Evolutionary conservation across 1,140 invertebrate genomes (phyloP), one percentile per base, ranked within the genome.

Genomic region (Cyclina sinensis): DNA sequence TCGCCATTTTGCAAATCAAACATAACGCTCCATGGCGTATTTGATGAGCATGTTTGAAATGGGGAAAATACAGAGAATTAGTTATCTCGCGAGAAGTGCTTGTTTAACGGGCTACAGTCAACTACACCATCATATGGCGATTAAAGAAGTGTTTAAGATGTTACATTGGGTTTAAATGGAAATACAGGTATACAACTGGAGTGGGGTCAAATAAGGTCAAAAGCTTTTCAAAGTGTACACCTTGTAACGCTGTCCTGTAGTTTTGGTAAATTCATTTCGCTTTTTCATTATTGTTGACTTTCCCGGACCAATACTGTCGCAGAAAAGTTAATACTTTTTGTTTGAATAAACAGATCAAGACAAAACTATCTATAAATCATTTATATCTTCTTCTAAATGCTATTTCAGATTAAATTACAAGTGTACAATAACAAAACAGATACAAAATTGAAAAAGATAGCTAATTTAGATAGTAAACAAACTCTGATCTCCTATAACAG

Each of bases 181-280:
- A 51, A 78, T 51, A 78, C 54, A 21, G 27, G 48, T 32, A 78
- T 78, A 78, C 74, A 78, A 4, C 54, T 30, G 24, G 54, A 78
- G 30, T 35, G 46, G 46, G 18, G 74, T 78, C 74, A 54, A 30
- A 14, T 7, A 32, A 54, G 74, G 74, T 54, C 74, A 78, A 78
- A 54, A 78, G 46, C 48, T 78, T 78, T 78, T 57, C 12, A 18
- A 16, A 78, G 48, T 78, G 43, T 51, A 78, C 74, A 78, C 74
- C 46, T 57, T 78, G 74, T 78, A 54, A 78, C 74, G 32, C 12
- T 21, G 74, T 54, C 46, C n/a, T 32, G 65, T 70, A 27, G n/a
- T n/a, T 62, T 18, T 62, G 5, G 24, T 62, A 27, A 62, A n/a
- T n/a, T 57, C n/a, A 57, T 57, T 62, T 62, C n/a, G 57, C n/a